Evolutionary conservation across 2,113 vertebrate species (phyloP).

Genomic region (Sigmodon hispidus): DNA sequence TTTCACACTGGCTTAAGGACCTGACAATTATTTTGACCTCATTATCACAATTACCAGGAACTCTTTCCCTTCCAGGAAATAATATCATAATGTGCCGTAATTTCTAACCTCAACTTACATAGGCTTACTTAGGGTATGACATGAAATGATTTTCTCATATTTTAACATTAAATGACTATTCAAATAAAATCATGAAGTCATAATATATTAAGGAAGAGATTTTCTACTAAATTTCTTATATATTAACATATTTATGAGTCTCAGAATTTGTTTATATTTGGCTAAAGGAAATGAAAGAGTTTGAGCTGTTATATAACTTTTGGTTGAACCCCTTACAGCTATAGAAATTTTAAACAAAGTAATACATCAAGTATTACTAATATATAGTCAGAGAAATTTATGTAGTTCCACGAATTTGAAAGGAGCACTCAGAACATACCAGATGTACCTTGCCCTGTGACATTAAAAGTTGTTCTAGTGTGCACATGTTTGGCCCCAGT

Average conservation of each 20-base stretch:
- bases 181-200: background rate
- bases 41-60: background rate
- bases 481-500: background rate
- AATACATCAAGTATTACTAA: background rate
- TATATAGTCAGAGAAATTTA: background rate
- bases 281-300: background rate
- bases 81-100: background rate
- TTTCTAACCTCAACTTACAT: background rate
- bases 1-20: background rate
- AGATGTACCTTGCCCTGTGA: background rate
- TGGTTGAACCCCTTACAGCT: background rate
- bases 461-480: background rate
- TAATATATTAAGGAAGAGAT: background rate
- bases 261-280: background rate
- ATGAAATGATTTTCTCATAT: background rate
- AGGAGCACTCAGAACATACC: background rate
- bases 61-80: background rate
- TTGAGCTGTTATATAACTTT: background rate
- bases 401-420: background rate
- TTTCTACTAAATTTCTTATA: background rate
- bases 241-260: background rate
- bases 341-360: background rate
- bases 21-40: background rate
- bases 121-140: background rate
- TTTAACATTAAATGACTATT: background rate